phyloP scores from a whole-genome alignment of 2,113 vertebrate genomes.

The Mola mola region DNA sequence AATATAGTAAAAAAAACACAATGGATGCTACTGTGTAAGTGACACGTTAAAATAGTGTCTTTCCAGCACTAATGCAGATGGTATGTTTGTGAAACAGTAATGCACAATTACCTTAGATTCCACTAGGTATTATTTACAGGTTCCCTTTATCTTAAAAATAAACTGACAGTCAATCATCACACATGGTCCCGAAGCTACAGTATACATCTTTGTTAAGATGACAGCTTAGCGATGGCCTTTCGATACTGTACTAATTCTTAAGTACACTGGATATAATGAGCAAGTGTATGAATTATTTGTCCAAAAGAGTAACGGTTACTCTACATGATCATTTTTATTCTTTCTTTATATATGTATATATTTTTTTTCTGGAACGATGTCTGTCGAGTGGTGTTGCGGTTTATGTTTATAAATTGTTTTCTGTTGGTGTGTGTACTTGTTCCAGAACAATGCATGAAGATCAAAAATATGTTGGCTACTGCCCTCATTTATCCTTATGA shows the following conservation, averaged over 20 bases:
- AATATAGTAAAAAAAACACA: slow-evolving; percentile 32
- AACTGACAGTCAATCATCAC: slow-evolving; percentile 45
- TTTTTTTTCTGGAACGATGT: slow-evolving; percentile 36
- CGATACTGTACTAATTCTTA: slow-evolving; percentile 37
- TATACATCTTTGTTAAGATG: slow-evolving; percentile 39
- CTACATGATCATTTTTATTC: slow-evolving; percentile 36
- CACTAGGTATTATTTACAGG: slow-evolving; percentile 66
- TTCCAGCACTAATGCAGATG: slow-evolving; percentile 52
- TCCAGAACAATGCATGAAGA: slow-evolving; percentile 39
- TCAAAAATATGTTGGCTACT: slow-evolving; percentile 20
- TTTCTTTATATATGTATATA: too few relatives aligned
- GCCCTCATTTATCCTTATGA: slow-evolving; percentile 29
- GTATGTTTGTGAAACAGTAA: slow-evolving; percentile 57
- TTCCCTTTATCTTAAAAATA: slow-evolving; percentile 67
- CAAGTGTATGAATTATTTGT: slow-evolving; percentile 40
- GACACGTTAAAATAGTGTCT: slow-evolving; percentile 42
- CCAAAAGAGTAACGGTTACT: slow-evolving; percentile 37
- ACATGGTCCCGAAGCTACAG: slow-evolving; percentile 67
- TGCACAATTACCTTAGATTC: slow-evolving; percentile 47
- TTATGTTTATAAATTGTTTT: slow-evolving; percentile 43
- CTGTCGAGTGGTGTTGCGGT: slow-evolving; percentile 35
- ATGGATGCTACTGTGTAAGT: slow-evolving; percentile 45
- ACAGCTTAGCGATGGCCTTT: slow-evolving; percentile 28
- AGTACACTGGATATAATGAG: slow-evolving; percentile 52
- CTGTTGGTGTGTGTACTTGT: slow-evolving; percentile 15